These are phyloP conservation scores for Apis mellifera DNA, from an alignment of 1,140 invertebrate species.

Conservation along the genomic window DNA sequence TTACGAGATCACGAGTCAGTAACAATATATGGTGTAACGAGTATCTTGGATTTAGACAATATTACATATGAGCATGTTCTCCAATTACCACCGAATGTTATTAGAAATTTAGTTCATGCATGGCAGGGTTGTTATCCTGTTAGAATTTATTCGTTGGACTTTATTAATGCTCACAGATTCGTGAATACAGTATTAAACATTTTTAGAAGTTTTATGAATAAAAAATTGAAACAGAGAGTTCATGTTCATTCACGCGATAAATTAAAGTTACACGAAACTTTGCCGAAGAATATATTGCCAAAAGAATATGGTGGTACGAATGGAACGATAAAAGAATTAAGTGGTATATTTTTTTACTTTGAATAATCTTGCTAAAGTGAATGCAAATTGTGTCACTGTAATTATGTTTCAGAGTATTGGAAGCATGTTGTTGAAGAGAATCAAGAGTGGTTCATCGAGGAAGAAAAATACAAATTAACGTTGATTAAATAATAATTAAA, in stretches of 20 bases:
- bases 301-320: slow-evolving; percentile 84
- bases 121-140: slow-evolving; percentile 88
- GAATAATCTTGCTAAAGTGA: not conserved
- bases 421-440: slow-evolving; percentile 80
- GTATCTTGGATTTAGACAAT: slow-evolving; percentile 84
- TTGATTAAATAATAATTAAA: slow-evolving; percentile 29
- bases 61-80: slow-evolving; percentile 83
- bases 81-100: slow-evolving; percentile 82
- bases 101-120: slow-evolving; percentile 83
- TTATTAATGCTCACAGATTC: slow-evolving; percentile 86
- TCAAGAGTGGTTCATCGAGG: slow-evolving; percentile 82
- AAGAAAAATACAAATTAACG: slow-evolving; percentile 82
- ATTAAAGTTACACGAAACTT: slow-evolving; percentile 75
- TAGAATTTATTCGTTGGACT: slow-evolving; percentile 86
- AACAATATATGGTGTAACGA: slow-evolving; percentile 83
- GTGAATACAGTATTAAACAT: slow-evolving; percentile 87
- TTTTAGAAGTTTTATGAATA: slow-evolving; percentile 87
- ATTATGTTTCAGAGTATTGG: slow-evolving; percentile 81
- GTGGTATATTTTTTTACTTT: slow-evolving; percentile 67
- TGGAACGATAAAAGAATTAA: slow-evolving; percentile 80
- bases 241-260: slow-evolving; percentile 79
- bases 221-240: slow-evolving; percentile 84
- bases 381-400: not conserved
- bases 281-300: slow-evolving; percentile 82
- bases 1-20: slow-evolving; percentile 79